Percentiles rank a stretch among this genome's conserved stretches.
These are phyloP conservation scores for Chalcosyrphus nemorum DNA, from an alignment of 2,888 invertebrate genomes.

Conservation along the genomic window DNA sequence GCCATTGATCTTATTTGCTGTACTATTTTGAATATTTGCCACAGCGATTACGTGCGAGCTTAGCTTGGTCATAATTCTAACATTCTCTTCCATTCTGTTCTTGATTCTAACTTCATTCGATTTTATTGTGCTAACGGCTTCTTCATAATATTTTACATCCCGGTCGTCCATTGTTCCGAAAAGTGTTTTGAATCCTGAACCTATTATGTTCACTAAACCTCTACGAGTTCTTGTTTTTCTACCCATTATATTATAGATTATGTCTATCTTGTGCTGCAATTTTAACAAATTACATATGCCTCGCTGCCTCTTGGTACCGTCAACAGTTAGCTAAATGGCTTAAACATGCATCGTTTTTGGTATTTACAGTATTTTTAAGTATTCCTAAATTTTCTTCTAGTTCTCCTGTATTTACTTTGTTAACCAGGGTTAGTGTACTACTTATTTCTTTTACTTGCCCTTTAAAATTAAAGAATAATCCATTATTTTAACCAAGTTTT, in stretches of 20 bases:
- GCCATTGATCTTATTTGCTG: constrained; percentile 2
- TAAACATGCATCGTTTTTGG: background rate
- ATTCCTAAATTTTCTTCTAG: background rate
- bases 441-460: constrained; percentile 1
- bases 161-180: constrained; percentile 3
- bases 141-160: background rate
- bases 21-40: background rate
- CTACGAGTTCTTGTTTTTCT: background rate
- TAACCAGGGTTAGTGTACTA: background rate
- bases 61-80: background rate
- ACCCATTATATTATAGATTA: background rate
- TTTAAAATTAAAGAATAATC: background rate
- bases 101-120: constrained; percentile 2
- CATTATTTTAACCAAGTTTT: background rate
- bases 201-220: background rate
- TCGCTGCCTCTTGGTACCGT: background rate
- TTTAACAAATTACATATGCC: background rate
- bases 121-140: background rate
- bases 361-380: background rate
- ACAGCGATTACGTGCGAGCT: constrained; percentile 1
- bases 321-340: background rate
- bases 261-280: background rate
- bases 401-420: background rate
- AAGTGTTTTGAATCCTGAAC: background rate
- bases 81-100: constrained; percentile 8